Evolutionary conservation across 1,140 invertebrate genomes (phyloP), one percentile per base, ranked within the genome.

Genomic region (Pteromalus puparum): DNA sequence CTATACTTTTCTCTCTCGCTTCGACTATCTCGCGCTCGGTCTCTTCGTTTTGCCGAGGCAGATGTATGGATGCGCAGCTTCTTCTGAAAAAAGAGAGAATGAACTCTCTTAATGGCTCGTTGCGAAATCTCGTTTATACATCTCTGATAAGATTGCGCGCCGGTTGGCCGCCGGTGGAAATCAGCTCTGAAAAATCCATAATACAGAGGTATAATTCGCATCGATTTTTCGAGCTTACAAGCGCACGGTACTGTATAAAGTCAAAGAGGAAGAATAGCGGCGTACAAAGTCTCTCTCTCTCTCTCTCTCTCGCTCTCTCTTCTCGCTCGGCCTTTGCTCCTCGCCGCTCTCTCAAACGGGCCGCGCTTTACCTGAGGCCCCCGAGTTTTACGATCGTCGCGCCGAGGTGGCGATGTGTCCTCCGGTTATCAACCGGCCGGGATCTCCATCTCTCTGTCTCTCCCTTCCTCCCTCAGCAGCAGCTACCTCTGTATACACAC

Each of bases 341-440:
- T 61, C 80, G 74, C 82, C 81, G 70, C 70, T 75, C 83, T 87
- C 88, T 91, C 92, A 92, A 92, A 93, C 90, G 91, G 85, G 87
- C 92, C 92, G 91, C 92, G 86, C 88, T 91, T 90, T 92, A 91
- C 91, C 91, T 92, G 73, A 46, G 9, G 79, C 53, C 72, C 73
- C 87, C 89, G 90, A 93, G 90, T 93, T 93, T 93, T 93, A 93
- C 92, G 92, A 93, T 92, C 92, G 91, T 92, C 92, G 91, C 90
- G 91, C 82, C 92, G 90, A 93, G 92, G 92, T 93, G 92, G 91
- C 91, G 92, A 92, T 93, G 92, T 92, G 91, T 92, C 91, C 91
- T 88, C 88, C 86, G 89, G 90, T 93, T 93, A 93, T 93, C 92
- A 89, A 89, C 65, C 87, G 81, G 87, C 88, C 91, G 91, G 90